Percentiles rank a stretch among this genome's conserved stretches.
phyloP scores from a whole-genome alignment of 2,797 vertebrate species.

The Thaleichthys pacificus region DNA sequence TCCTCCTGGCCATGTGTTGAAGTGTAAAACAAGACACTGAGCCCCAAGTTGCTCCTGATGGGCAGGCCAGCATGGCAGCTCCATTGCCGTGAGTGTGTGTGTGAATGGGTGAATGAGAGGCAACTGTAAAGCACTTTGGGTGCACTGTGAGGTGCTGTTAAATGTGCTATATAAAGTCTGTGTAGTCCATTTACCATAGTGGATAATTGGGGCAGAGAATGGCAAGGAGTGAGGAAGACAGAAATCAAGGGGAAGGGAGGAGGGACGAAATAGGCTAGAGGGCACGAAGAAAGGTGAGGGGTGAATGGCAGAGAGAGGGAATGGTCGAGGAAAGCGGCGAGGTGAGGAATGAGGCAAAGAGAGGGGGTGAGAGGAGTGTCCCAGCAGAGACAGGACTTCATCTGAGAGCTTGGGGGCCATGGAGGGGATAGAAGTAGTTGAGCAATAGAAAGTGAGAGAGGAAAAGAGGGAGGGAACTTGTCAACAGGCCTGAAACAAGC shows the following conservation, averaged over 20 bases:
- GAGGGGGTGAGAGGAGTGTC: constrained; percentile 8
- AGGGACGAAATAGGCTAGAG: not conserved
- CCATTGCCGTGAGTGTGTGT: too few relatives aligned
- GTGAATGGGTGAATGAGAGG: too few relatives aligned
- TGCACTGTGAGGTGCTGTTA: too few relatives aligned
- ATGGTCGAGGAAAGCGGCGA: constrained; percentile 30
- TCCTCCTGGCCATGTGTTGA: too few relatives aligned
- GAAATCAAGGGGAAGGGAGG: not conserved
- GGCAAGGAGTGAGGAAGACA: not conserved
- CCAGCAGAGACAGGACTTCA: not conserved
- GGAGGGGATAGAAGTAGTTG: not conserved
- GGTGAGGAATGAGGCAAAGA: constrained; percentile 30
- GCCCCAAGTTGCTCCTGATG: too few relatives aligned
- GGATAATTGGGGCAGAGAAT: not conserved
- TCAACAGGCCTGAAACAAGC: not conserved
- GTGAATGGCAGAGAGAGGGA: not conserved
- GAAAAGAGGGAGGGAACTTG: not conserved
- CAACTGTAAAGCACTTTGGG: too few relatives aligned
- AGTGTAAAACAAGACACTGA: too few relatives aligned
- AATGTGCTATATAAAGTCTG: too few relatives aligned
- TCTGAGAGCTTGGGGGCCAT: not conserved
- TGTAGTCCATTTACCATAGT: too few relatives aligned
- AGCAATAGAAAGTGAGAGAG: constrained; percentile 20
- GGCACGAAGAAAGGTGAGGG: not conserved
- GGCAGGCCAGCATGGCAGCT: too few relatives aligned